Percentiles rank a stretch among this genome's conserved stretches.
Conservation (phyloP, 2,797 vertebrate species). For the Dipus sagitta region DNA sequence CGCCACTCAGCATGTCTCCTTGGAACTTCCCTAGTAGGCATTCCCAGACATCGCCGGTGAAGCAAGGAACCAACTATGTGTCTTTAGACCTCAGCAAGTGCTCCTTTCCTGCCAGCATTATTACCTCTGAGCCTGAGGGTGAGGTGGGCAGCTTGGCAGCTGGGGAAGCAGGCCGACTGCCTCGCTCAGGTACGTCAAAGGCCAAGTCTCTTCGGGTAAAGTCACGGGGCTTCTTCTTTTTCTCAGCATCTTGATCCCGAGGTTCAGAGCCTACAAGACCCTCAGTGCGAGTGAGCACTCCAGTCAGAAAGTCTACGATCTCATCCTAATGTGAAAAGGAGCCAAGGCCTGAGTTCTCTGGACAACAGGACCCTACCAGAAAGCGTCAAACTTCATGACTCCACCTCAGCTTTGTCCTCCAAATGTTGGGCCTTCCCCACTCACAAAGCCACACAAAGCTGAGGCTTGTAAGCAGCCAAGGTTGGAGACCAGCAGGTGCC, state of each 20-base stretch:
- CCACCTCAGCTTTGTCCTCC: background rate
- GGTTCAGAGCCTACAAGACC: conserved; percentile 93
- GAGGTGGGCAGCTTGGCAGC: conserved; percentile 94
- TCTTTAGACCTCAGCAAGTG: background rate
- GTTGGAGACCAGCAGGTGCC: background rate
- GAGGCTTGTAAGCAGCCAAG: background rate
- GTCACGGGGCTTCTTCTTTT: conserved; percentile 92
- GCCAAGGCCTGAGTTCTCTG: background rate
- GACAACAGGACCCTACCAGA: background rate
- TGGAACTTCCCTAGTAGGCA: background rate
- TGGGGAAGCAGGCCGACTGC: conserved; percentile 92
- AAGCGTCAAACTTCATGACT: background rate
- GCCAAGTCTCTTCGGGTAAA: conserved; percentile 92
- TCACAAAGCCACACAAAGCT: background rate
- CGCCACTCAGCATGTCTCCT: background rate
- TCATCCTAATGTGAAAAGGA: conserved; percentile 91
- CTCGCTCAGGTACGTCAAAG: conserved; percentile 93
- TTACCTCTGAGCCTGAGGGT: conserved; percentile 96
- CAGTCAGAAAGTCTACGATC: conserved; percentile 96
- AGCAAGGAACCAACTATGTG: background rate
- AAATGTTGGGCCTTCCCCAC: background rate
- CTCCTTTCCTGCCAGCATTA: background rate
- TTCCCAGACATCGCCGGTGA: background rate
- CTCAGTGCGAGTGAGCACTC: conserved; percentile 94
- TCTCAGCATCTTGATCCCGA: conserved; percentile 96